Evolutionary conservation across 2,113 vertebrate genomes (phyloP), one percentile per base, ranked within the genome.

Genomic region (Hystrix brachyura): DNA sequence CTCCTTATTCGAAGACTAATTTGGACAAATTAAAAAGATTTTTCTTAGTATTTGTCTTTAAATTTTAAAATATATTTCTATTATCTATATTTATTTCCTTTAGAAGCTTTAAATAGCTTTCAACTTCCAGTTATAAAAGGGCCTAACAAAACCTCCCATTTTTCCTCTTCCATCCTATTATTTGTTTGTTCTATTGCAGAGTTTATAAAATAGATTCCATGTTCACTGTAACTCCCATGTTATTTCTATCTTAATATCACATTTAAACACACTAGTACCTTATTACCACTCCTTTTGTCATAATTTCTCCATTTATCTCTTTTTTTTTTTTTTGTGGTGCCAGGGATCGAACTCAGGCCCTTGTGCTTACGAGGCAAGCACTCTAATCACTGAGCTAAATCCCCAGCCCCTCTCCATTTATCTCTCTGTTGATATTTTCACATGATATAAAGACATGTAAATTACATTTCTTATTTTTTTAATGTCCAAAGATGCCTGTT

Each of bases 171-270:
- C 17, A 88, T 88, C 38, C 71, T 51, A 65, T n/a, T 5, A 64
- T 72, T 80, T 88, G 9, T 92, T 67, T 92, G 21, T 62, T 87
- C 25, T 91, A 51, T 95, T 23, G 72, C n/a, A 32, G 27, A 64
- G 46, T 64, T 87, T 72, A 91, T 64, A 67, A 94, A 87, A 53
- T 59, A 83, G 18, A 76, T 21, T 74, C 19, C 69, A 69, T 62
- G 60, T 43, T 86, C 59, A 57, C 38, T 38, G 74, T 55, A 83
- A 64, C 2, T 19, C 12, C 23, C n/a, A 72, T 25, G 53, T 65
- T 83, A 88, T 48, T 65, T 83, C 69, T 25, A 83, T 18, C 11
- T 43, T 27, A 34, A 78, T 43, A 13, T 15, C 48, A 69, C 19
- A 60, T 51, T 78, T 69, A 89, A 53, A 89, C 60, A 69, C 38